Evolutionary conservation across 2,113 vertebrate genomes (phyloP), one percentile per base, ranked within the genome.

Genomic region (Chloropsis hardwickii): DNA sequence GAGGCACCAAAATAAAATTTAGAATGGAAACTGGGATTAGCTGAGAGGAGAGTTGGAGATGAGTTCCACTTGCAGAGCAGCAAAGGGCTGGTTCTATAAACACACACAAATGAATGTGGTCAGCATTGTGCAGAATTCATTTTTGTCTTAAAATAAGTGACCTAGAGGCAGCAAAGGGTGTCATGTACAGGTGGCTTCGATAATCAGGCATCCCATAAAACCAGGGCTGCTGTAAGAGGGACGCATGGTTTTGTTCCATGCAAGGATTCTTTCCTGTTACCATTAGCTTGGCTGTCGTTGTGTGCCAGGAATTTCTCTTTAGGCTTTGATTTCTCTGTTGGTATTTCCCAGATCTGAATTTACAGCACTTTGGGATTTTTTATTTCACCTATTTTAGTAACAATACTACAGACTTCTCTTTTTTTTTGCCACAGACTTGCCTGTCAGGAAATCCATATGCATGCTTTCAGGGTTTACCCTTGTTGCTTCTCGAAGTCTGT

Each of bases 1-100:
- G 71, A 77, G 60, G 39, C 86, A 48, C 71, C 83, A 60, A 91
- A 96, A 77, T 78, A 76, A 93, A 94, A 78, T 89, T 69, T 58
- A 35, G 67, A 70, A 16, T 88, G 69, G 73, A 90, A 92, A 69
- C 81, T 78, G 81, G 84, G 92, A n/a, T 51, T 10, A 35, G 85
- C 71, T 81, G 8, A 8, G 27, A 47, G 84, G 27, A 6, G 44
- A 70, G 48, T 23, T 77, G 1, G 28, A 31, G 62, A n/a, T 56
- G 5, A 66, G 58, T 57, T 77, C 8, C 5, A 8, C 27, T 51
- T 22, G 29, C 15, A 33, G 3, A 71, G 76, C 66, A 77, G 45
- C 19, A 2, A 0, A 16, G 69, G 39, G 54, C 44, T 64, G 2
- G 1, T 19, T 64, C 82, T 58, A 20, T 81, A 70, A 81, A 71